Evolutionary conservation across 2,797 vertebrate genomes (phyloP).

Genomic region (Galagoides demidoff): DNA sequence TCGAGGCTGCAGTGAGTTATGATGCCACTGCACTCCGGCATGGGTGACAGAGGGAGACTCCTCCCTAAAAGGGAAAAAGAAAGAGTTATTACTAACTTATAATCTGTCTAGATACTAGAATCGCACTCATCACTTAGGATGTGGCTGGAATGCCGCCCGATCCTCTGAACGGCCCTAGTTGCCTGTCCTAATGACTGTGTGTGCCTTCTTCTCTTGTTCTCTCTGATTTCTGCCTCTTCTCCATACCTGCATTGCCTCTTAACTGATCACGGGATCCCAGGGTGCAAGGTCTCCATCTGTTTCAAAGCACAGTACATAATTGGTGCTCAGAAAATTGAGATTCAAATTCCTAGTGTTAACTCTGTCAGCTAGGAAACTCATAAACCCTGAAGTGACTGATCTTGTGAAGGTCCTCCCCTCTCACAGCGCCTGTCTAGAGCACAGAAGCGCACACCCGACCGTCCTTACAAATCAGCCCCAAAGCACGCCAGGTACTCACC

Average conservation of each 20-base stretch:
- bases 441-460: rapidly evolving
- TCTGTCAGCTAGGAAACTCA: rapidly evolving
- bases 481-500: rapidly evolving
- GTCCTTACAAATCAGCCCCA: rapidly evolving
- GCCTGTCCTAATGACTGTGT: rapidly evolving
- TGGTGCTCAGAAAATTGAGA: background rate
- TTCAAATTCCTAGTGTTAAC: rapidly evolving
- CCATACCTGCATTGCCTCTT: rapidly evolving
- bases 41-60: too few species aligned
- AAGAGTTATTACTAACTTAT: too few species aligned
- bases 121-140: background rate
- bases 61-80: too few species aligned
- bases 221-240: background rate
- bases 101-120: background rate
- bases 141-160: rapidly evolving
- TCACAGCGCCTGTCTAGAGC: rapidly evolving
- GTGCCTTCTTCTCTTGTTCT: too few species aligned
- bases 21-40: too few species aligned
- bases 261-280: rapidly evolving
- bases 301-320: rapidly evolving
- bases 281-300: background rate
- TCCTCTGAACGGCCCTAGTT: rapidly evolving
- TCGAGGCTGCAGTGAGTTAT: too few species aligned
- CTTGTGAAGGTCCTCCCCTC: rapidly evolving
- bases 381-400: rapidly evolving